These are phyloP conservation scores for Acronicta alni DNA, from an alignment of 2,888 invertebrate genomes.

Conservation along the genomic window DNA sequence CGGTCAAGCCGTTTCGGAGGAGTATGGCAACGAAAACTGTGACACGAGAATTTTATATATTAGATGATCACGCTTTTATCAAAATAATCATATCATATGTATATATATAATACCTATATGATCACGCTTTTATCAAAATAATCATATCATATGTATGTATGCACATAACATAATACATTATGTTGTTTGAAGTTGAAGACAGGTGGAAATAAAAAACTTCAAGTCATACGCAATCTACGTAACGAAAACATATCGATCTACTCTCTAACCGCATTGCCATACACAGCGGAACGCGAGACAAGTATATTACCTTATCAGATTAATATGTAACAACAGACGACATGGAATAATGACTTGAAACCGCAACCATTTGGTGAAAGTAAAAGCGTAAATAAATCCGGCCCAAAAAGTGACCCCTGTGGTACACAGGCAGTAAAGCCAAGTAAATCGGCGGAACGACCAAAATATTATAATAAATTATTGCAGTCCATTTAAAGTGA, in stretches of 20 bases:
- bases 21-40: no score
- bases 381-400: slow-evolving; percentile 77
- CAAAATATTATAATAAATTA: slow-evolving; percentile 25
- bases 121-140: no score
- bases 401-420: slow-evolving; percentile 71
- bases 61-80: no score
- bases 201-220: background rate
- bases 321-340: slow-evolving; percentile 30
- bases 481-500: slow-evolving; percentile 31
- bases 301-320: slow-evolving; percentile 32
- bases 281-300: slow-evolving; percentile 16
- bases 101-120: no score
- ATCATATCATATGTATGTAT: no score
- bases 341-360: slow-evolving; percentile 59
- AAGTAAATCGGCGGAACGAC: slow-evolving; percentile 30
- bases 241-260: slow-evolving; percentile 23
- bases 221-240: slow-evolving; percentile 12
- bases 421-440: slow-evolving; percentile 65
- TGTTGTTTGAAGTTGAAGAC: no score
- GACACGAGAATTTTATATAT: no score
- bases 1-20: no score
- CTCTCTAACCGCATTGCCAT: slow-evolving; percentile 37
- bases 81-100: no score
- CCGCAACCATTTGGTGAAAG: slow-evolving; percentile 77
- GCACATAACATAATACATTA: no score